Evolutionary conservation across 2,113 vertebrate genomes (phyloP).

Genomic region (Camelus bactrianus): DNA sequence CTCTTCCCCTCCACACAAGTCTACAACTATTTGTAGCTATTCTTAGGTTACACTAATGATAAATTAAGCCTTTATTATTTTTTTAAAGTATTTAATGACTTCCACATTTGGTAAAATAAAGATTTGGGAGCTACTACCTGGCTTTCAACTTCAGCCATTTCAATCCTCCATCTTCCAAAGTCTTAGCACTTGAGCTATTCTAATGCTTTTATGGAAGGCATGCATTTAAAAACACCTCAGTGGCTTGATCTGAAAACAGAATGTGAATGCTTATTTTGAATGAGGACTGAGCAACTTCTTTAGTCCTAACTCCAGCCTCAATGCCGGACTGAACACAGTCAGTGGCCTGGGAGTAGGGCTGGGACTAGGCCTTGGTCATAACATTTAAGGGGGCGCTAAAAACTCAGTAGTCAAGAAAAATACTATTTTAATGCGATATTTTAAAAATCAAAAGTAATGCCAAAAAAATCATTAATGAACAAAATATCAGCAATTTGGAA

Average conservation of each 20-base stretch:
- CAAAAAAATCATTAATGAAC: neutral
- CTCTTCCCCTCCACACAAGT: neutral
- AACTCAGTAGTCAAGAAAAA: neutral
- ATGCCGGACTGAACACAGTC: neutral
- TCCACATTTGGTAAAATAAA: neutral
- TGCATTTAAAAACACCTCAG: neutral
- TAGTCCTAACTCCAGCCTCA: neutral
- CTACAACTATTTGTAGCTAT: neutral
- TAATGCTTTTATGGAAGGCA: neutral
- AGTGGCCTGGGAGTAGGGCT: neutral
- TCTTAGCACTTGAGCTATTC: neutral
- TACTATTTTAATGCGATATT: neutral
- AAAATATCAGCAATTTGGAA: neutral
- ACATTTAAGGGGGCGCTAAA: neutral
- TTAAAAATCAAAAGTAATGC: neutral
- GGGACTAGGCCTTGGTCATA: neutral
- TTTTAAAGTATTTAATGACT: neutral
- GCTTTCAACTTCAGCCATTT: neutral
- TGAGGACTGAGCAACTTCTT: neutral
- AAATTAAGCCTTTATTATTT: neutral
- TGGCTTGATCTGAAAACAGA: neutral
- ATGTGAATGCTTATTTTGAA: neutral
- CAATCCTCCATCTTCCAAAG: neutral
- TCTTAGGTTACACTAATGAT: neutral
- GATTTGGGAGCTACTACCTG: neutral